phyloP scores from a whole-genome alignment of 1,140 invertebrate species.

The Magallana gigas region DNA sequence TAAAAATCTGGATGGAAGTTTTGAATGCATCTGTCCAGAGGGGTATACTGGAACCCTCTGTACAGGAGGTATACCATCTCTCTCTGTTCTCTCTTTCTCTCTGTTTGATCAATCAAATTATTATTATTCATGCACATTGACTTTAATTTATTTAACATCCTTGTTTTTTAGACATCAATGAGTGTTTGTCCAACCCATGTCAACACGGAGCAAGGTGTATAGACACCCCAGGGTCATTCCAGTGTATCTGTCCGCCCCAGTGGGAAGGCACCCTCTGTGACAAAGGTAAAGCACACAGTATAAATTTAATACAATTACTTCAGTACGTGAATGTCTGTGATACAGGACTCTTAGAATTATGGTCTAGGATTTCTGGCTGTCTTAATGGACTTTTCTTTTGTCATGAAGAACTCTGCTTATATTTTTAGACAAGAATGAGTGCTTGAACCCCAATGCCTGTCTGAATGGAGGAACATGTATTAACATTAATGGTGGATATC shows the following conservation, averaged over 20 bases:
- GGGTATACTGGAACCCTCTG: conserved; percentile 60
- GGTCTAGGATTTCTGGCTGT: too few relatives aligned
- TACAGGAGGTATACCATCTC: conserved; percentile 43
- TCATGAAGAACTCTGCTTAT: neutral
- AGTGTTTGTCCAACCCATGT: conserved; percentile 90
- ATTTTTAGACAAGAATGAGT: conserved; percentile 54
- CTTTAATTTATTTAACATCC: neutral
- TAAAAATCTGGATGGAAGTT: conserved; percentile 37
- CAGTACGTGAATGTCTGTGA: too few relatives aligned
- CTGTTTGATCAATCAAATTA: neutral
- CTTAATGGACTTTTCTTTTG: too few relatives aligned
- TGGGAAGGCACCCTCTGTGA: conserved; percentile 59
- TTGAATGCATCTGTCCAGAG: conserved; percentile 55
- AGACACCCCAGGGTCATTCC: conserved; percentile 45
- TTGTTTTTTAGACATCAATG: conserved; percentile 80
- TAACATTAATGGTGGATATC: conserved; percentile 54
- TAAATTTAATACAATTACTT: too few relatives aligned
- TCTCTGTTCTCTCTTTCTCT: conserved; percentile 13
- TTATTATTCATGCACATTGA: neutral
- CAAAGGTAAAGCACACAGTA: conserved; percentile 23
- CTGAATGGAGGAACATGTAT: conserved; percentile 65
- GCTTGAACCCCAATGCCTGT: conserved; percentile 59
- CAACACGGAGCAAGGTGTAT: conserved; percentile 89
- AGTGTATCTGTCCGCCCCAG: conserved; percentile 52
- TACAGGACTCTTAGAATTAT: too few relatives aligned